These are phyloP conservation scores for Potorous gilbertii DNA, from an alignment of 2,797 vertebrate species.

Conservation along the genomic window DNA sequence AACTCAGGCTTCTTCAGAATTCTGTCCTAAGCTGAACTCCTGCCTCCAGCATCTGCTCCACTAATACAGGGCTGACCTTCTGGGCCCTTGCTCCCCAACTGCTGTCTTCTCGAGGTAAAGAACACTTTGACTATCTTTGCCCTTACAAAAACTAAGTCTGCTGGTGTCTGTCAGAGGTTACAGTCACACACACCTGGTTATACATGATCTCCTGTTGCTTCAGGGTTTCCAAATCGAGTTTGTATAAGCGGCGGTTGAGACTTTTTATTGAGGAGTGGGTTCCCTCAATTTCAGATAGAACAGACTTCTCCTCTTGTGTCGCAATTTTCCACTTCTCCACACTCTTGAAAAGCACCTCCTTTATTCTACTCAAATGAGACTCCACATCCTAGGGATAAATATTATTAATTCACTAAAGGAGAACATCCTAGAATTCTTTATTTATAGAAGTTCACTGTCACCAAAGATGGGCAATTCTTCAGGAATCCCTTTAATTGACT, in stretches of 20 bases:
- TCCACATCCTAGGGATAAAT: constrained; percentile 89
- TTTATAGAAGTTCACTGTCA: constrained; percentile 20
- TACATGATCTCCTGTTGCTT: constrained; percentile 89
- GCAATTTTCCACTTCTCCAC: constrained; percentile 86
- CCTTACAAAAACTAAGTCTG: neutral
- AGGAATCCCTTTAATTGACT: neutral
- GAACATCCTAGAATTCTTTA: constrained; percentile 22
- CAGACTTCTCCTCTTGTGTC: constrained; percentile 86
- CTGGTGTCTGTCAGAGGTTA: neutral
- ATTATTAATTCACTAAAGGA: constrained; percentile 45
- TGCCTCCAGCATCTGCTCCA: neutral
- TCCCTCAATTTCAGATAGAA: constrained; percentile 85
- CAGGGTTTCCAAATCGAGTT: constrained; percentile 87
- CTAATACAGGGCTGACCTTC: neutral
- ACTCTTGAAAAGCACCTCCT: constrained; percentile 86
- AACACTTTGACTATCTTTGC: neutral
- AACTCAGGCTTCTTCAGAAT: constrained; percentile 24
- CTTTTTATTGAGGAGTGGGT: constrained; percentile 83
- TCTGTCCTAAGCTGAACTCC: neutral
- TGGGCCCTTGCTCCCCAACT: neutral
- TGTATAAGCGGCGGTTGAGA: constrained; percentile 85
- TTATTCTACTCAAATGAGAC: constrained; percentile 84
- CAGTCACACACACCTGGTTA: constrained; percentile 86
- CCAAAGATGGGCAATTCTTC: neutral
- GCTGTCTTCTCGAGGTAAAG: neutral